These are phyloP conservation scores for Dynastes maya DNA, from an alignment of 2,888 invertebrate species.

Conservation along the genomic window DNA sequence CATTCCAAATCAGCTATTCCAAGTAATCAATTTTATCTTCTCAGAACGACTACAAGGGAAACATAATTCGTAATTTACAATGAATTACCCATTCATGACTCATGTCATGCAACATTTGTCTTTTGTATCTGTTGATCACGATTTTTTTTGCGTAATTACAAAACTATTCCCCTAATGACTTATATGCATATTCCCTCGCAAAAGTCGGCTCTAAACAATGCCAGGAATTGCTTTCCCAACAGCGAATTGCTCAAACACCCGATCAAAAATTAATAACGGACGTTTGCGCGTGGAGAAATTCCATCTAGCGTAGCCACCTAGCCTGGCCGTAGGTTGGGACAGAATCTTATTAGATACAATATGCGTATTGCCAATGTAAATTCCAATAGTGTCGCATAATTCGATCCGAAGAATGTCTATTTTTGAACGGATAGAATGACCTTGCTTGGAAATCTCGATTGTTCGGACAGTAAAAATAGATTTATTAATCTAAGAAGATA, in stretches of 20 bases:
- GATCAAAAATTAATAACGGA: neutral
- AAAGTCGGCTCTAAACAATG: neutral
- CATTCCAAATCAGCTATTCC: no score
- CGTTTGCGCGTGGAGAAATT: neutral
- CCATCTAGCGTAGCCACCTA: neutral
- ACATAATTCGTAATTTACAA: no score
- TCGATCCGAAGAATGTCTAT: slow-evolving; percentile 10
- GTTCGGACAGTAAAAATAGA: no score
- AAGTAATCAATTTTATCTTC: no score
- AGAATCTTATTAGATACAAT: neutral
- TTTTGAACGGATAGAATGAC: neutral
- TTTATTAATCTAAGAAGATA: no score
- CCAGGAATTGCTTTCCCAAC: neutral
- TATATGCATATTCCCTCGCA: no score
- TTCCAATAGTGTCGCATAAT: slow-evolving; percentile 22
- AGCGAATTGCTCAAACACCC: neutral
- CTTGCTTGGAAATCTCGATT: neutral
- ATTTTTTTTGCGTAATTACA: slow-evolving; percentile 8
- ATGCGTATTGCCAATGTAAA: neutral
- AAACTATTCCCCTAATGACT: neutral
- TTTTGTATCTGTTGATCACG: neutral
- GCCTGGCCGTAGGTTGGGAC: neutral
- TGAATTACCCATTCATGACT: neutral
- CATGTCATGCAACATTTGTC: neutral
- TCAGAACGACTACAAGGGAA: no score